phyloP scores from a whole-genome alignment of 2,113 vertebrate genomes.

The Nibea coibor region DNA sequence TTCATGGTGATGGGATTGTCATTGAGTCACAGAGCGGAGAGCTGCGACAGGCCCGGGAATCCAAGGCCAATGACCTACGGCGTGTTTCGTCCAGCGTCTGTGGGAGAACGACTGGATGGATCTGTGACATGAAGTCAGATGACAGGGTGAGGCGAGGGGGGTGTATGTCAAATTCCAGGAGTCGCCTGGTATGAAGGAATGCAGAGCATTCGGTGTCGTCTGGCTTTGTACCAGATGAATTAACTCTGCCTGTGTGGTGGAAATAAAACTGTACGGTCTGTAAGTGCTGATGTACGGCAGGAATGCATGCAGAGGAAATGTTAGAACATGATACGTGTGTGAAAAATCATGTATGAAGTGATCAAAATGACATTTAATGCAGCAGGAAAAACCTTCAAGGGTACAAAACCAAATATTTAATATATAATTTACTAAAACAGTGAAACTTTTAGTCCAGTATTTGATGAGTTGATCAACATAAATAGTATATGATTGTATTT shows the following conservation, averaged over 20 bases:
- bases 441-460: too few species aligned
- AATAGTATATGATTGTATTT: too few species aligned
- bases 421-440: too few species aligned
- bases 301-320: not conserved
- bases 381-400: not conserved
- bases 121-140: slow-evolving; percentile 67
- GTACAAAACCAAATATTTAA: too few species aligned
- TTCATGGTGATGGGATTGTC: slow-evolving; percentile 43
- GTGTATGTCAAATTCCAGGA: slow-evolving; percentile 31
- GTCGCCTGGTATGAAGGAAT: slow-evolving; percentile 43
- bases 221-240: not conserved
- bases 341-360: not conserved
- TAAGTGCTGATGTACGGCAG: not conserved
- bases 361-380: too few species aligned
- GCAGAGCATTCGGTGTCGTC: slow-evolving; percentile 22
- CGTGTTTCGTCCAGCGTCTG: slow-evolving; percentile 31
- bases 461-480: too few species aligned
- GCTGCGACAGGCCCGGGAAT: slow-evolving; percentile 36
- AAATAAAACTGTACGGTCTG: not conserved
- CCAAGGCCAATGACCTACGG: slow-evolving; percentile 61
- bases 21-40: slow-evolving; percentile 62
- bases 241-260: not conserved
- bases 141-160: slow-evolving; percentile 1
- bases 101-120: slow-evolving; percentile 52
- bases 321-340: not conserved